phyloP scores from a whole-genome alignment of 2,888 invertebrate genomes.

The Pterostichus niger region DNA sequence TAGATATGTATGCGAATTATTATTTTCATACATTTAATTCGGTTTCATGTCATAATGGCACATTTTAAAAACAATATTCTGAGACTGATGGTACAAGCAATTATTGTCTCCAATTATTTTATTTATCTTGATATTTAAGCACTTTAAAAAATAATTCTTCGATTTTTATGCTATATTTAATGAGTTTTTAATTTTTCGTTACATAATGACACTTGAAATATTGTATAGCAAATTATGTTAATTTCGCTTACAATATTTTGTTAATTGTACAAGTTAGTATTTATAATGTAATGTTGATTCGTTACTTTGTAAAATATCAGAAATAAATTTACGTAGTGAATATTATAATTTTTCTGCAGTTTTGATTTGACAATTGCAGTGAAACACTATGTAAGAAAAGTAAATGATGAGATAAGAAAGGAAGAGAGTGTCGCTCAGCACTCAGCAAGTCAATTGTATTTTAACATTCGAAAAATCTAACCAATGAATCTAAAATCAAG shows the following conservation, averaged over 20 bases:
- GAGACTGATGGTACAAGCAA: slow-evolving; percentile 38
- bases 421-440: too few species aligned
- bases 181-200: slow-evolving; percentile 43
- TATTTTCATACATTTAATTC: not conserved
- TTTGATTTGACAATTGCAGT: too few species aligned
- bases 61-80: slow-evolving; percentile 1
- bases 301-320: slow-evolving; percentile 58
- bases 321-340: slow-evolving; percentile 58
- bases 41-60: slow-evolving; percentile 1
- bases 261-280: slow-evolving; percentile 65
- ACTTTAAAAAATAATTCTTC: not conserved
- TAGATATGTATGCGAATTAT: slow-evolving; percentile 36
- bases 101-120: slow-evolving; percentile 32
- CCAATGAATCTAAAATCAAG: too few species aligned
- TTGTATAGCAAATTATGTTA: slow-evolving; percentile 32
- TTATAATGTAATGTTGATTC: slow-evolving; percentile 58
- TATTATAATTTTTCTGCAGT: not conserved
- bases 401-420: too few species aligned
- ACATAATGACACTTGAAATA: slow-evolving; percentile 3
- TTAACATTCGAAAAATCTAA: too few species aligned
- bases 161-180: slow-evolving; percentile 19
- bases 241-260: slow-evolving; percentile 53
- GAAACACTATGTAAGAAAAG: too few species aligned
- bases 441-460: too few species aligned
- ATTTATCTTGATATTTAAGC: slow-evolving; percentile 4